Base-by-base conservation (phyloP, 2,888 invertebrate species). In the Diarsia dahlii region DNA sequence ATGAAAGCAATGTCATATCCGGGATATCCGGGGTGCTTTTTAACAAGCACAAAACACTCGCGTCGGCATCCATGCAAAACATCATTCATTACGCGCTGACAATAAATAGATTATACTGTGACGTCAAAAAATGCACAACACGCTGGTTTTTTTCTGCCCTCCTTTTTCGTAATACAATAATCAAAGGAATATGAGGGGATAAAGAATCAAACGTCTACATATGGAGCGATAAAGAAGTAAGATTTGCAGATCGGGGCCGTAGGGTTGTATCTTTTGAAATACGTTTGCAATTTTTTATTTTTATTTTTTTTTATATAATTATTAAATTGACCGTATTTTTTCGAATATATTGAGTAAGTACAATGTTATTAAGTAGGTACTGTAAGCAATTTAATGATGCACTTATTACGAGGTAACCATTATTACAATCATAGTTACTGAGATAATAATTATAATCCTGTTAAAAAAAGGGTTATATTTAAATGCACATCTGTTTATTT, bases 131-230 rank as follows among this genome's bases (percentile, higher is more conserved):
- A 91, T 94, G 95, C 96, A 93, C 93, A 91, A 91, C 90, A 90
- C 86, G 91, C 91, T 89, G 90, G 92, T 93, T 93, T 93, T 92
- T 91, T 46, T 89, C 69, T 93, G 91, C 93, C 94, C 94, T 93
- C 94, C 92, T 94, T 95, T 93, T 88, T 82, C 89, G 90, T 95
- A 95, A 96, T 93, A 94, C 93, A 95, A 96, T 96, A 96, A 96
- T 96, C 96, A 96, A 96, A 96, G 91, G 93, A 94, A 95, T 94
- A 95, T 93, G 94, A 94, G 95, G 95, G 95, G 92, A 84, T 89
- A 81, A 84, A 87, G 91, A 94, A 94, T 95, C 95, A 95, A 95
- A 95, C 90, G 93, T 93, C 91, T 94, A 92, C 95, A 95, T 95
- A 95, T 95, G 95, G 94, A 91, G 92, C 94, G 94, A 94, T 95